Percentiles rank a stretch among this genome's conserved stretches.
Evolutionary conservation across 2,888 invertebrate species (phyloP).

Genomic region (Diaprepes abbreviatus): DNA sequence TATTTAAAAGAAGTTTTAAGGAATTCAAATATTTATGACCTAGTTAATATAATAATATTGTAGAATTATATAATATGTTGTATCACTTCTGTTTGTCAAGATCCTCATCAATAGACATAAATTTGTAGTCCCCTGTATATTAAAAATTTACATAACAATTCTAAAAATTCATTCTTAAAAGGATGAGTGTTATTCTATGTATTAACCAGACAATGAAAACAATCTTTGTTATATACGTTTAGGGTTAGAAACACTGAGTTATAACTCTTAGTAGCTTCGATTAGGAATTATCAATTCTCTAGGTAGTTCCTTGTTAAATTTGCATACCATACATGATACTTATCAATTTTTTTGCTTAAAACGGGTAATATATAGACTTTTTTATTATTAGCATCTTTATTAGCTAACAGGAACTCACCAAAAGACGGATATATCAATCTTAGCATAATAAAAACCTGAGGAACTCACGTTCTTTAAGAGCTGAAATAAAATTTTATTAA

Average conservation of each 20-base stretch:
- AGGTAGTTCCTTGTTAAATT: conserved; percentile 28
- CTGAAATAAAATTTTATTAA: conserved; percentile 36
- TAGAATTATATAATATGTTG: no score
- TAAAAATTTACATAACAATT: no score
- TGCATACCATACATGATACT: background rate
- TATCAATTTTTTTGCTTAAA: background rate
- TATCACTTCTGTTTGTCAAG: no score
- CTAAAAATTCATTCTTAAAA: no score
- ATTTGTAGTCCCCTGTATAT: no score
- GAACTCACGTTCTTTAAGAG: conserved; percentile 46
- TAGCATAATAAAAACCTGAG: conserved; percentile 18
- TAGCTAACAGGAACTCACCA: conserved; percentile 40
- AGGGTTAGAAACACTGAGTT: conserved; percentile 14
- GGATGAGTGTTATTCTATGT: no score
- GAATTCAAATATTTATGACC: background rate
- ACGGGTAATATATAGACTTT: background rate
- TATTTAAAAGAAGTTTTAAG: background rate
- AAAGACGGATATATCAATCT: conserved; percentile 25
- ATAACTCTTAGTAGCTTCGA: conserved; percentile 7
- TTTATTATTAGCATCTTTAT: conserved; percentile 11
- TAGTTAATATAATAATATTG: no score
- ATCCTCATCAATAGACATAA: no score
- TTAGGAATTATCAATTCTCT: conserved; percentile 17
- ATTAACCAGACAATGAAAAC: conserved; percentile 24
- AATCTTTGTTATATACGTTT: conserved; percentile 4